Conservation (phyloP, 2,113 vertebrate species). For the Oxyruncus cristatus region DNA sequence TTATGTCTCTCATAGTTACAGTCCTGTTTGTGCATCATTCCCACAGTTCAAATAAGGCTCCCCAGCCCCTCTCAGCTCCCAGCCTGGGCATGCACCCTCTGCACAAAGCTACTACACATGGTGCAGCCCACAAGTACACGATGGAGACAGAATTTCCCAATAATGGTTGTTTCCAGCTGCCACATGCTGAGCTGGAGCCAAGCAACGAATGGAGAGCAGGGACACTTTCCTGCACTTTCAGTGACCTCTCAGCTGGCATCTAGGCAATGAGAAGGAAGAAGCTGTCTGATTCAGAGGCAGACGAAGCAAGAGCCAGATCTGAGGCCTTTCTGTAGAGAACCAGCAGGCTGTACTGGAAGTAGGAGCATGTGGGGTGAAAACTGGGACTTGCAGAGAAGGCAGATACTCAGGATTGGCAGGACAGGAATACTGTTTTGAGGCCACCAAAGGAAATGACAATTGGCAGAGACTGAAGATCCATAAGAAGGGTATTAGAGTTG, state of each 20-base stretch:
- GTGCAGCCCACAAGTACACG: neutral
- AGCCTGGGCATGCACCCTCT: neutral
- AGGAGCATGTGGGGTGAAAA: neutral
- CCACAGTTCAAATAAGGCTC: neutral
- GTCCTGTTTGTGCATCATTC: neutral
- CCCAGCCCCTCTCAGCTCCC: neutral
- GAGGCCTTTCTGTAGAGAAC: neutral
- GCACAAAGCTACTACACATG: neutral
- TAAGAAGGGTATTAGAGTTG: neutral
- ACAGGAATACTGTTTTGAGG: neutral
- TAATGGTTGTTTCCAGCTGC: slow-evolving; percentile 30
- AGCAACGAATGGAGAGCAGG: neutral
- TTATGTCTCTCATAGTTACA: neutral
- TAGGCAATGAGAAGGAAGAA: neutral
- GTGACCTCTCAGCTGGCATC: slow-evolving; percentile 43
- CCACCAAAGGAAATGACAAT: neutral
- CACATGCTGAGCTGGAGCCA: neutral
- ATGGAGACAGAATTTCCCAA: neutral
- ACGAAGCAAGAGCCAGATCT: neutral
- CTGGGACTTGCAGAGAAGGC: neutral
- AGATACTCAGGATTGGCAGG: neutral
- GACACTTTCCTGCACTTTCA: slow-evolving; percentile 17
- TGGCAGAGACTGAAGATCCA: neutral
- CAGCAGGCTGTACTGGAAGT: neutral
- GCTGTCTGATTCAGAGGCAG: neutral